Evolutionary conservation across 1,140 invertebrate genomes (phyloP).

Genomic region (Bathynomus jamesi): DNA sequence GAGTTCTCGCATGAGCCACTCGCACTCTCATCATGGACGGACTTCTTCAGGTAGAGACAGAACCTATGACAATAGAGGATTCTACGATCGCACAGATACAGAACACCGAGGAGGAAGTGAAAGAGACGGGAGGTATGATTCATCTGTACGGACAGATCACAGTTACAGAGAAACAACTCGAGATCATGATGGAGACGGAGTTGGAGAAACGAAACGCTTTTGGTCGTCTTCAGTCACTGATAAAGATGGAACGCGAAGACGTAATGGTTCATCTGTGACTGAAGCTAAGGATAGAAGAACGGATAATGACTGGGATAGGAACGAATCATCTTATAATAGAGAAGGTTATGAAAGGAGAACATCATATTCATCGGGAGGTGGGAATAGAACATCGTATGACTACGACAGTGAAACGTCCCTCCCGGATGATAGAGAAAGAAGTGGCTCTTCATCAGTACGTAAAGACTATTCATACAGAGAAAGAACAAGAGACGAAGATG

Average conservation of each 20-base stretch:
- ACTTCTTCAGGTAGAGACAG: too few species aligned
- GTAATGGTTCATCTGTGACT: not conserved
- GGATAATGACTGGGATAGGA: not conserved
- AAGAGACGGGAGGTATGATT: not conserved
- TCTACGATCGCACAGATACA: too few species aligned
- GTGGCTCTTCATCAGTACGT: too few species aligned
- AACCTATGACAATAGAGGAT: too few species aligned
- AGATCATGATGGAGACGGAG: not conserved
- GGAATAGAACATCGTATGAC: not conserved
- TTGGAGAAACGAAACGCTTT: not conserved
- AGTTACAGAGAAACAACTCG: not conserved
- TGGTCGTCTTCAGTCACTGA: not conserved
- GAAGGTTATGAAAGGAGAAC: not conserved
- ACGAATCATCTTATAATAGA: conserved; percentile 7
- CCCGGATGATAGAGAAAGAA: too few species aligned
- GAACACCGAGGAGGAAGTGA: too few species aligned
- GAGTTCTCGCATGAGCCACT: not conserved
- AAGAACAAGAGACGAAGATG: too few species aligned
- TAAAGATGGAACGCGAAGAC: not conserved
- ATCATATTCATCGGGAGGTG: not conserved
- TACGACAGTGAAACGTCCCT: too few species aligned
- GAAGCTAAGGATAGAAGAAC: too few species aligned
- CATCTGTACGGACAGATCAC: not conserved
- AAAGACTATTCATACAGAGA: too few species aligned
- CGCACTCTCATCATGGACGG: too few species aligned